Base-by-base conservation (phyloP, 1,140 invertebrate species). In the Hylyphantes graminicola region DNA sequence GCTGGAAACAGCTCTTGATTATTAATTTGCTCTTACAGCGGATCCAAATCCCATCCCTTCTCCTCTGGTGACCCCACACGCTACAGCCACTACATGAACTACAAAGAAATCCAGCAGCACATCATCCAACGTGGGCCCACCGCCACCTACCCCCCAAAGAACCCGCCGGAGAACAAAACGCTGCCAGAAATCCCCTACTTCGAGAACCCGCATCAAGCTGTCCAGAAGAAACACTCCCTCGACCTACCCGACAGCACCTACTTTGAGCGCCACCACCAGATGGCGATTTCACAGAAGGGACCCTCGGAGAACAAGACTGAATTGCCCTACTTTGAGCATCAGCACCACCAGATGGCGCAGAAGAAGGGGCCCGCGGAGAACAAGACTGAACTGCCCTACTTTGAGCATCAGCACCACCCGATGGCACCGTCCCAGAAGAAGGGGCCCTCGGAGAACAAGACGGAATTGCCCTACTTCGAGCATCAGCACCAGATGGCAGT, bases 81-180 rank as follows among this genome's bases (percentile, higher is more conserved):
- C 87, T 92, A 94, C 88, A 94, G 93, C 78, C 94, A 95, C 88
- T 95, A 95, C 87, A 93, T 94, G 55, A 96, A 96, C 89, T 95
- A 95, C 87, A 93, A 95, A 89, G 94, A 96, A 90, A 93, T 95
- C 88, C 94, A 95, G 89, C 94, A 94, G 86, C 94, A 94, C 89
- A 89, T 94, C 81, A 94, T 93, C 5, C 73, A 73, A 21, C 51
- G 55, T 15, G 48, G 19, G 15, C 68, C 55, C 8, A 10, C 70
- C 65, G 15, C 21, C 9, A 61, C 15, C 17, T 10, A 7, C 17
- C 63, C 15, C 8, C 8, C 19, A 53, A 61, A 51, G 11, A 15
- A 12, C 64, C 64, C 21, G 3, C 54, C 48, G 6, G 68, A 73
- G 6, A 17, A 50, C 5, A 70, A 74, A 35, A 57, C 19, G 10